Evolutionary conservation across 2,113 vertebrate species (phyloP), one percentile per base, ranked within the genome.

Genomic region (Cranoglanis bouderius): DNA sequence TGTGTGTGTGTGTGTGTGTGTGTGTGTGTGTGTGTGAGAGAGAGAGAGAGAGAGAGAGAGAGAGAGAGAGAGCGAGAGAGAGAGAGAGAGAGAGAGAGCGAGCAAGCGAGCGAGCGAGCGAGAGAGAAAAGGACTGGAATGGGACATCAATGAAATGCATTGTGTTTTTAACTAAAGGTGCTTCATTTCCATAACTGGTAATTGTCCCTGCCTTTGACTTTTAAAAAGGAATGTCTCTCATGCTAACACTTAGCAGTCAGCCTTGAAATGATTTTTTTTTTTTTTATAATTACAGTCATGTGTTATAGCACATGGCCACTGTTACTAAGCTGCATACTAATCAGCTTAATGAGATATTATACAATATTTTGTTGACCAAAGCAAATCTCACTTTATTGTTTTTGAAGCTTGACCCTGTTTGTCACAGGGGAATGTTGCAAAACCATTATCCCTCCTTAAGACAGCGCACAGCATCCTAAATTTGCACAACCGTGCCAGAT

Each of bases 281-380:
- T 97, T 97, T 96, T 97, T 96, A 97, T 96, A 96, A 97, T 98
- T 97, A 96, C 97, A 98, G 97, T 98, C 96, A 96, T 97, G 96
- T 96, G 96, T 96, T 97, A 97, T 95, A 96, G 96, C 96, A 96
- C 96, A 95, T 96, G 96, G 95, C 95, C 96, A 89, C 96, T 96
- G 96, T 97, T 97, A 97, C 97, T 96, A 97, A 96, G 97, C 97
- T 95, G 97, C 97, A 97, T 96, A 96, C 97, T 98, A 99, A 99
- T 99, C 98, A 98, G 98, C 97, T 98, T 99, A 98, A 98, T 99
- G 97, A 98, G 97, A 98, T 97, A 97, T 98, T 97, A 97, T 97
- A 97, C 97, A 96, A 96, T 97, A 98, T 98, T 99, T 97, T 99
- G 97, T 99, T 97, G 97, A 98, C 97, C 97, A 97, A 97, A 97